Base-by-base conservation (phyloP, 2,888 invertebrate species). In the Leptinotarsa haldemani region DNA sequence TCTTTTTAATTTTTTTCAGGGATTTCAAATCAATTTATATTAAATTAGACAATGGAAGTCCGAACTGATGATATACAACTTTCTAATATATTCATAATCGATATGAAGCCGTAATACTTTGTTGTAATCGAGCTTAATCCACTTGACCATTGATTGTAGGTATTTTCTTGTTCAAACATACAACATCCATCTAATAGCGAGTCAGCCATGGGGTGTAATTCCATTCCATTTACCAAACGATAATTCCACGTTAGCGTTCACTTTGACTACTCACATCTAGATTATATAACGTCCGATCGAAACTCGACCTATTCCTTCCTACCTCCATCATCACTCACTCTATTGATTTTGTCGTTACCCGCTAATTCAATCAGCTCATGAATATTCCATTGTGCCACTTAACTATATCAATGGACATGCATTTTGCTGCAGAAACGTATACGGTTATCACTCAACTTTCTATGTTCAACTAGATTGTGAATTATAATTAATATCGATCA, bases 401-500 rank as follows among this genome's bases (percentile, higher is more conserved):
- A 25, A 40, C 40, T 40, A 40, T 40, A 61, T 61, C 61, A 61
- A n/a, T 61, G 30, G 30, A 40, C 61, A 61, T 40, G 1, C 16
- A 18, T 61, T 61, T n/a, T 61, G 61, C 30, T 40, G 16, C 40
- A n/a, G 4, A 30, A 9, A 25, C 16, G 18, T 58, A 13, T 65
- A 53, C 30, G 52, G 52, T n/a, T 22, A n/a, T 22, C 52, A n/a
- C 30, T 67, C 20, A 68, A 68, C 40, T 68, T 56, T 61, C 61
- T 61, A 16, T 40, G 56, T 61, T 61, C 12, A 30, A 61, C 25
- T 61, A 61, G 61, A n/a, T 56, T 40, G 30, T n/a, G n/a, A 12
- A 61, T 40, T 61, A 61, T 61, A 40, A 53, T 68, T 52, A 46
- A 46, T 58, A 68, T 68, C 46, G 68, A 56, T 56, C 18, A 47